Conservation (phyloP, 2,888 invertebrate genomes). For the Rhodophaea formosa region DNA sequence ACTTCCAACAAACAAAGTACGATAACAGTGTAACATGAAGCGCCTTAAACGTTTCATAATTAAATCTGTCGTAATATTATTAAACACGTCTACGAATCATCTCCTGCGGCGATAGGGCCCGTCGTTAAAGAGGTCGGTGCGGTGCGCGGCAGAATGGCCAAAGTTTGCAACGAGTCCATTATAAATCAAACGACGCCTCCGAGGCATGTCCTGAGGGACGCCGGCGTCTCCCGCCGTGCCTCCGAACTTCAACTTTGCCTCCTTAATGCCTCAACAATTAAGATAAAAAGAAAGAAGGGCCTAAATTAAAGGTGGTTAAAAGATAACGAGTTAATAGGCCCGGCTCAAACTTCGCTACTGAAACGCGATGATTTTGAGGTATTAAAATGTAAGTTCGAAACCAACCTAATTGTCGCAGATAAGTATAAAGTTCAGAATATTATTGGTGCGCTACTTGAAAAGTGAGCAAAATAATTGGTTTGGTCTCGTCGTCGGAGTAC, state of each 20-base stretch:
- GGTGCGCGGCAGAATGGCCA: slow-evolving; percentile 73
- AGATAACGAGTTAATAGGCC: slow-evolving; percentile 79
- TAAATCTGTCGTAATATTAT: slow-evolving; percentile 81
- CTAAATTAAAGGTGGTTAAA: slow-evolving; percentile 79
- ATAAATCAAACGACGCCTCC: slow-evolving; percentile 81
- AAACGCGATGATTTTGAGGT: slow-evolving; percentile 33
- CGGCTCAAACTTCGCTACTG: slow-evolving; percentile 57
- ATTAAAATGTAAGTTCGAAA: background rate
- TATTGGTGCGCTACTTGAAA: background rate
- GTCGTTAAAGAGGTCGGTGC: slow-evolving; percentile 77
- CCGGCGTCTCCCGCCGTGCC: slow-evolving; percentile 68
- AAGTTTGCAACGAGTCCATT: slow-evolving; percentile 81
- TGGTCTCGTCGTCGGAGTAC: background rate
- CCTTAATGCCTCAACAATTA: slow-evolving; percentile 79
- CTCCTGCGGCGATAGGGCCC: slow-evolving; percentile 77
- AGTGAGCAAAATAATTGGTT: background rate
- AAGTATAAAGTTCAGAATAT: background rate
- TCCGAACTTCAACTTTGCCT: slow-evolving; percentile 75
- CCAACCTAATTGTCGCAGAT: background rate
- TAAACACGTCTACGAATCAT: slow-evolving; percentile 80
- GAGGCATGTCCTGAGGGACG: slow-evolving; percentile 79
- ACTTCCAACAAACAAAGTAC: slow-evolving; percentile 58
- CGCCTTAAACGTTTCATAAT: slow-evolving; percentile 77
- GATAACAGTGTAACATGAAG: slow-evolving; percentile 63
- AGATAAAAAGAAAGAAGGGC: slow-evolving; percentile 80